phyloP scores from a whole-genome alignment of 2,888 invertebrate species.

The Cataglyphis albicans region DNA sequence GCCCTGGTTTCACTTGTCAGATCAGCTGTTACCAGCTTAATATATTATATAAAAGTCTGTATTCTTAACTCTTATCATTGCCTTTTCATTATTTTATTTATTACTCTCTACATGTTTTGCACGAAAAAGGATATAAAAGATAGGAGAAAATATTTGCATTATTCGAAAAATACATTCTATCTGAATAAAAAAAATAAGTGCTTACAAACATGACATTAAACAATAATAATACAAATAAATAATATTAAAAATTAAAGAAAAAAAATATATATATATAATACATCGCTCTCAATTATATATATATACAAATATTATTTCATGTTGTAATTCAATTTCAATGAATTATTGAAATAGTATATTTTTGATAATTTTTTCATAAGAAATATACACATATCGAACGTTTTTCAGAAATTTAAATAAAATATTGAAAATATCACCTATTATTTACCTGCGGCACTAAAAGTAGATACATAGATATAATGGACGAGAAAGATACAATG shows the following conservation, averaged over 20 bases:
- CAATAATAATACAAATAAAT: background rate
- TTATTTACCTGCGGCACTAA: background rate
- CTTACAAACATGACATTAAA: background rate
- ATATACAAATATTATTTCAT: background rate
- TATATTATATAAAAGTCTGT: too few relatives aligned
- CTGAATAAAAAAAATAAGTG: background rate
- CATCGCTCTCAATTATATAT: background rate
- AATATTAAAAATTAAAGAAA: background rate
- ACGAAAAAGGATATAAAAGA: background rate
- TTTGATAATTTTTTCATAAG: background rate
- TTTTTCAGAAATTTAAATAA: background rate
- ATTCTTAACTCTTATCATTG: background rate
- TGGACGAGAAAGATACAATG: background rate
- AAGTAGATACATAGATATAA: background rate
- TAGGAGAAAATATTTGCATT: background rate
- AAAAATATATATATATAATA: background rate
- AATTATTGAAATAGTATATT: background rate
- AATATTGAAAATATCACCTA: background rate
- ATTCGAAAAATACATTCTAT: background rate
- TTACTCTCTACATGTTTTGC: background rate
- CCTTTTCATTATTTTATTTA: slow-evolving; percentile 22
- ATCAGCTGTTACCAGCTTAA: too few relatives aligned
- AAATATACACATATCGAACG: background rate
- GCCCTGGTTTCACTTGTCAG: too few relatives aligned
- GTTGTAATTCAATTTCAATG: background rate